Base-by-base conservation (phyloP, 1,140 invertebrate species). In the Colletes latitarsis region DNA sequence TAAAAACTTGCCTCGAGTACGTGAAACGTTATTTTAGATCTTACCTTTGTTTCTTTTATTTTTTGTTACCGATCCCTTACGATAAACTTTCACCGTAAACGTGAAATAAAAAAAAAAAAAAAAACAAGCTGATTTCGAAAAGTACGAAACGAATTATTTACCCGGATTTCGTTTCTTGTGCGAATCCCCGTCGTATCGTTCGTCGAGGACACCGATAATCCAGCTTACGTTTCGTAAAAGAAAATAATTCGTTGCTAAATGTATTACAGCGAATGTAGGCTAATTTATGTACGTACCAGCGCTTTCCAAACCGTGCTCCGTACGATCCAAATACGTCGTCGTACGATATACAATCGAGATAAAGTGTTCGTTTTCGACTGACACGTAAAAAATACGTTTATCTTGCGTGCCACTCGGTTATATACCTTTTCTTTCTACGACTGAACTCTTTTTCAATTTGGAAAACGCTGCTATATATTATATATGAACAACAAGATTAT, bases 31-130 rank as follows among this genome's bases (percentile, higher is more conserved):
- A 68, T 76, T 57, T 68, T 46, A 64, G 46, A 64, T 55, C 43
- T 53, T 78, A 63, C 68, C 30, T 30, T 30, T 2, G 30, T 30
- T 30, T 30, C 68, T 72, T 71, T 55, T 72, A 30, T 21, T 41
- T 14, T 68, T 71, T 43, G 12, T 39, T 73, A 55, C 15, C 63
- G 49, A 64, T 64, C 49, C 57, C 49, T 64, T 72, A 30, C 19
- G 43, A 78, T 46, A 72, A 14, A 78, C 58, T 78, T 78, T 71
- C 39, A 14, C 49, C 60, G 52, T 17, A 12, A 78, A 78, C 52
- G 63, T 15, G 69, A 64, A 52, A 30, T 30, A 19, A 46, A 52
- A 52, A 15, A 52, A 52, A 52, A 52, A 52, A n/a, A n/a, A 46
- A 14, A 55, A 58, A 43, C 46, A 43, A 71, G 71, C 21, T 3